These are phyloP conservation scores for Prosapia bicincta DNA, from an alignment of 2,888 invertebrate genomes.

Conservation along the genomic window DNA sequence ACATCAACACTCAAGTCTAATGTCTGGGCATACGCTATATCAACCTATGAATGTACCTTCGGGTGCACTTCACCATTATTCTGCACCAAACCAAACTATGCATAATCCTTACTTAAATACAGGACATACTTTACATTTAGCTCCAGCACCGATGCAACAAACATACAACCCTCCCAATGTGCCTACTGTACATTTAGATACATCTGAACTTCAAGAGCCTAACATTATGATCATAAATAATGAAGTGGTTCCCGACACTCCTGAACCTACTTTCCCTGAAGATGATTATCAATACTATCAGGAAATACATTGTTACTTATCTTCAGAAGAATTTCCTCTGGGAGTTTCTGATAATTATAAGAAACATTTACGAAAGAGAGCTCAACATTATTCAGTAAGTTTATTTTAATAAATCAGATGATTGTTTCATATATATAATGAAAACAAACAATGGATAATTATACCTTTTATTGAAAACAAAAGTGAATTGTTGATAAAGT, in stretches of 20 bases:
- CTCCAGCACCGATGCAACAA: background rate
- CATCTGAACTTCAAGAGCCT: background rate
- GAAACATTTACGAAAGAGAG: conserved; percentile 32
- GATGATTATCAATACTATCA: conserved; percentile 34
- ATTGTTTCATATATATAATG: too few relatives aligned
- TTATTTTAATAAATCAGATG: too few relatives aligned
- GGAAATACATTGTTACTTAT: conserved; percentile 33
- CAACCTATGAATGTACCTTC: conserved; percentile 24
- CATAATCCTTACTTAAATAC: conserved; percentile 16
- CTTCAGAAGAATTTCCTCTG: conserved; percentile 24
- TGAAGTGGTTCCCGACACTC: background rate
- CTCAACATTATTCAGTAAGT: conserved; percentile 35
- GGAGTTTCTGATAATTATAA: conserved; percentile 33
- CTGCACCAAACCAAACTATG: background rate
- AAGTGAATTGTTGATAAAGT: too few relatives aligned
- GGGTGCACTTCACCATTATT: conserved; percentile 14
- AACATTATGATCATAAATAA: background rate
- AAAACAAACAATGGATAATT: too few relatives aligned
- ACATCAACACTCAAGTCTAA: conserved; percentile 13
- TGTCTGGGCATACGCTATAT: conserved; percentile 17
- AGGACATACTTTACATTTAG: conserved; percentile 1
- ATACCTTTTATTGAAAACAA: too few relatives aligned
- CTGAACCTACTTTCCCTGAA: conserved; percentile 31
- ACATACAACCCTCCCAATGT: conserved; percentile 1
- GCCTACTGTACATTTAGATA: conserved; percentile 10